phyloP scores from a whole-genome alignment of 2,113 vertebrate genomes.

The Lagopus muta region DNA sequence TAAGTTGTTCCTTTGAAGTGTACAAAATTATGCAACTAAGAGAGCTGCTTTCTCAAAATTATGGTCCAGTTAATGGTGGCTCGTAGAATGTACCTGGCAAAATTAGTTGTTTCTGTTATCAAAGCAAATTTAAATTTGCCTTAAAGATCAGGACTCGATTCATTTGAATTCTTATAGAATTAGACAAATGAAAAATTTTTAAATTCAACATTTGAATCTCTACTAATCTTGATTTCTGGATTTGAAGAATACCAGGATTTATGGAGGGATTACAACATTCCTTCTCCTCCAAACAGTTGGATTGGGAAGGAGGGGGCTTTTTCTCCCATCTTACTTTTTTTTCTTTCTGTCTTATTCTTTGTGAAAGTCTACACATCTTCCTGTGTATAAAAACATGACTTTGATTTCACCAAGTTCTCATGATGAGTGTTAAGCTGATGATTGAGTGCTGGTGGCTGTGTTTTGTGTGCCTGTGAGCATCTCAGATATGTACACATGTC shows the following conservation, averaged over 20 bases:
- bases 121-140: background rate
- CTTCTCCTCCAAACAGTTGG: background rate
- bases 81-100: background rate
- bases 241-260: background rate
- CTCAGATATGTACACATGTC: background rate
- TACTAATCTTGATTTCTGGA: background rate
- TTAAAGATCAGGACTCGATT: background rate
- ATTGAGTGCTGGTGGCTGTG: background rate
- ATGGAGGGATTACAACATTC: background rate
- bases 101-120: background rate
- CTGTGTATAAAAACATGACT: background rate
- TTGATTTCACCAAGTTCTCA: background rate
- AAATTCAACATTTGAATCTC: background rate
- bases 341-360: background rate
- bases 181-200: background rate
- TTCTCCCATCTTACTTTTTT: background rate
- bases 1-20: background rate
- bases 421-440: background rate
- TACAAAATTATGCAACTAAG: background rate
- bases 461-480: background rate
- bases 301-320: background rate
- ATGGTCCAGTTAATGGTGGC: background rate
- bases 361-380: background rate
- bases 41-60: background rate
- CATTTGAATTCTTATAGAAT: background rate